These are phyloP conservation scores for Sitta carolinensis DNA, from an alignment of 2,797 vertebrate genomes.

Conservation along the genomic window DNA sequence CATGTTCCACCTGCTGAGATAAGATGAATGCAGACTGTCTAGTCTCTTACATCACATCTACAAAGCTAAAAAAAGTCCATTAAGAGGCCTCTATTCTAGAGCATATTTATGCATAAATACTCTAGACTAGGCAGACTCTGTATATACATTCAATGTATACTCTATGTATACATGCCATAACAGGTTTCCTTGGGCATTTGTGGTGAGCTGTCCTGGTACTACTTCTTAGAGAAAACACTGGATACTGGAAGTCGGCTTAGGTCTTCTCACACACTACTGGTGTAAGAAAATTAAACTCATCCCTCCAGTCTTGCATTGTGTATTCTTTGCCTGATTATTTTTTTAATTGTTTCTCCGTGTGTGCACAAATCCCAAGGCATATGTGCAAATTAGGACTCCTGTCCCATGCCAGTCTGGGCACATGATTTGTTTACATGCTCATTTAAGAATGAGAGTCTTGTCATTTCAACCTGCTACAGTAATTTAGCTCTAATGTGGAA, in stretches of 20 bases:
- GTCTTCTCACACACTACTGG: background rate
- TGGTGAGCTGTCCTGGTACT: background rate
- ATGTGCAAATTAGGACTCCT: background rate
- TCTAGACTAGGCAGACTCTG: background rate
- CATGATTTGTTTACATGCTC: background rate
- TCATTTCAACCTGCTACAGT: conserved; percentile 44
- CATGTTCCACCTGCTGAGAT: background rate
- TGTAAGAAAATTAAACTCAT: background rate
- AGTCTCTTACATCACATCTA: background rate
- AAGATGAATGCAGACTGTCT: background rate
- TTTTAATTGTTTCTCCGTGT: background rate
- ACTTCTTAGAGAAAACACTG: background rate
- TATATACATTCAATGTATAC: background rate
- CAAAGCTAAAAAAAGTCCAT: background rate
- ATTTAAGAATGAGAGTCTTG: conserved; percentile 8
- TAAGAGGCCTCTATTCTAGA: background rate
- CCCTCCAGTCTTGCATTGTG: background rate
- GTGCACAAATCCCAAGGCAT: background rate
- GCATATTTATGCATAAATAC: background rate
- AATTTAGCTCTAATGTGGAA: conserved; percentile 14
- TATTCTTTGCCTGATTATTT: background rate
- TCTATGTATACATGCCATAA: background rate
- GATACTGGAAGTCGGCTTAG: background rate
- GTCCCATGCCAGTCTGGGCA: background rate
- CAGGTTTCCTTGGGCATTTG: background rate